Evolutionary conservation across 2,797 vertebrate species (phyloP).

Genomic region (Psittacula derbiana): DNA sequence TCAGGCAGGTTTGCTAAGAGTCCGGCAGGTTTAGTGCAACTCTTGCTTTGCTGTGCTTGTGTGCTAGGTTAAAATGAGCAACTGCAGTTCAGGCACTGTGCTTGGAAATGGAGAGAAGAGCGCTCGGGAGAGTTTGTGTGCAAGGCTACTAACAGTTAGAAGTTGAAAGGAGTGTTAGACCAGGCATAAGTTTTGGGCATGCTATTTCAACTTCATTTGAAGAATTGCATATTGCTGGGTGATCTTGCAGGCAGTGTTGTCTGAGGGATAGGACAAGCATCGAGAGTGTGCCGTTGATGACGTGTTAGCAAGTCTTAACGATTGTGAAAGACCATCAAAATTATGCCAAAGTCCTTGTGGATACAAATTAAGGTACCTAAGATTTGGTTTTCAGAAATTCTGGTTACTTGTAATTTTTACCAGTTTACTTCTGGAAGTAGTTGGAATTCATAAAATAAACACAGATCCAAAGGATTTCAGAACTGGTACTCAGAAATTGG

Average conservation of each 20-base stretch:
- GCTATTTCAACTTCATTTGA: not conserved
- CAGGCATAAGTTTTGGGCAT: rapidly evolving
- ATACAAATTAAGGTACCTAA: not conserved
- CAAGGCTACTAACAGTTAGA: not conserved
- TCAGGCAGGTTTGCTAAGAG: not conserved
- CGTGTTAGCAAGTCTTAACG: not conserved
- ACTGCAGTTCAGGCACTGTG: not conserved
- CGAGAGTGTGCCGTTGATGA: not conserved
- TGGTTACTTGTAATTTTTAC: not conserved
- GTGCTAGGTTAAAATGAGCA: not conserved
- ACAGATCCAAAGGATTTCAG: not conserved
- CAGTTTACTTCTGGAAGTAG: not conserved
- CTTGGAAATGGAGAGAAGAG: not conserved
- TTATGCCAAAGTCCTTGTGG: not conserved
- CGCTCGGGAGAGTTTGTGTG: not conserved
- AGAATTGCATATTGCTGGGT: not conserved
- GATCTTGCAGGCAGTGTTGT: not conserved
- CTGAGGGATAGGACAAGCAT: not conserved
- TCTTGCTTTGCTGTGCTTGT: not conserved
- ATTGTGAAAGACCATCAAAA: not conserved
- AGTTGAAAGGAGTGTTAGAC: not conserved
- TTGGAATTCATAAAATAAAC: not conserved
- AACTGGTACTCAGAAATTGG: not conserved
- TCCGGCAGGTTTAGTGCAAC: not conserved
- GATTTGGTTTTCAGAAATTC: not conserved